Conservation (phyloP, 2,113 vertebrate species). For the Paracyprichromis sp. region DNA sequence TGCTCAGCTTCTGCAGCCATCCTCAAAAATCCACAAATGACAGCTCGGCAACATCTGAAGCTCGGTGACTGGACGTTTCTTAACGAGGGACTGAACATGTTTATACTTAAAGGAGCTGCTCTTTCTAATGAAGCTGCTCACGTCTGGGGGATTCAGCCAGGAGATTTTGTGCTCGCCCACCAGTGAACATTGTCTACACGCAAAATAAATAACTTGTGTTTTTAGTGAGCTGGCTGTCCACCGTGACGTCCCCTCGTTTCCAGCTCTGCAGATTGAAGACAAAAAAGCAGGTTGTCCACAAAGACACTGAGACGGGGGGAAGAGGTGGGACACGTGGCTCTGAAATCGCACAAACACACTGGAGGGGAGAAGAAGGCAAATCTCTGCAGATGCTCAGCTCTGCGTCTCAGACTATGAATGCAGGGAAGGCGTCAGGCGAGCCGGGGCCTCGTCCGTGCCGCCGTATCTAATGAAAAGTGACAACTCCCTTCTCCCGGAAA, state of each 20-base stretch:
- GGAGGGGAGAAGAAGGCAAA: neutral
- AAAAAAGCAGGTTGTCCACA: neutral
- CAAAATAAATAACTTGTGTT: neutral
- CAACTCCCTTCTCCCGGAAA: constrained; percentile 35
- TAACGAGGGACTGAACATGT: no score
- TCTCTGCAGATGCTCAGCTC: neutral
- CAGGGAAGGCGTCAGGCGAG: neutral
- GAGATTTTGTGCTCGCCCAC: neutral
- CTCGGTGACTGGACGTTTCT: neutral
- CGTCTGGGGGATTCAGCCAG: neutral
- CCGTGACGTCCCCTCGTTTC: accelerated
- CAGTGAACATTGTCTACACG: neutral
- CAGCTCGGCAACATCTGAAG: neutral
- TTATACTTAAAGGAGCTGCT: neutral
- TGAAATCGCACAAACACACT: neutral
- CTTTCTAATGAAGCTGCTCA: neutral
- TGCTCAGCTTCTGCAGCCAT: neutral
- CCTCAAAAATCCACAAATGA: neutral
- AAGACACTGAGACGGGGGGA: neutral
- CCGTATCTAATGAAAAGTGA: constrained; percentile 49
- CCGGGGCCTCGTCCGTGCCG: neutral
- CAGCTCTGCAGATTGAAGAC: neutral
- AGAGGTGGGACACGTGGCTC: neutral
- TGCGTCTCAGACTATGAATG: neutral
- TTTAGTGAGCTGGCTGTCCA: neutral